Evolutionary conservation across 2,888 invertebrate genomes (phyloP), one percentile per base, ranked within the genome.

Genomic region (Tipula helvola): DNA sequence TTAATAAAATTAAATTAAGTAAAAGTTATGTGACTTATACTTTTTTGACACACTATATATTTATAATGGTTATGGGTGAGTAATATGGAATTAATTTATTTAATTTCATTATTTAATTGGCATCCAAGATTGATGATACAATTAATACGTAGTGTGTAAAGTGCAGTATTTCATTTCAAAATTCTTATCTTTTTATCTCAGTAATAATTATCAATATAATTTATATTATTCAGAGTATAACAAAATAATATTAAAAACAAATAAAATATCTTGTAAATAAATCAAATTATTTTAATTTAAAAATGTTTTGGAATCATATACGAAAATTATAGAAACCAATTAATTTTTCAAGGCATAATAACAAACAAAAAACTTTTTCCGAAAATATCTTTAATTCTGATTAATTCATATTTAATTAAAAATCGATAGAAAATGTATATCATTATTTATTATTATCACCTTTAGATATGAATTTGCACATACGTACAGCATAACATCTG

Each of bases 371-470:
- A 71, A 71, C 12, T 71, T 71, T 71, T 28, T 7, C 28, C 71
- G 71, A 71, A 71, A 57, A 71, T 71, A 71, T 71, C 71, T 71
- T 71, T 71, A 71, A 71, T 71, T 71, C 71, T 71, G 71, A 71
- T 71, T 71, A 71, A 71, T 71, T 71, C 71, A 71, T 71, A 71
- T 71, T 71, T 71, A 71, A 71, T 71, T 71, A 71, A 71, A 71
- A 71, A 71, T 71, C 71, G 71, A 71, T 71, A 71, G 10, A 71
- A 71, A 28, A 28, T 71, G 28, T 71, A 71, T 71, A 71, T 28
- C 71, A 28, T 71, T 71, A 71, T 71, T 71, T 71, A 71, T 71
- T 71, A 71, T 10, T 71, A 71, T 71, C 28, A 71, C 71, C 71
- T 28, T 71, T 2, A 44, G 44, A 44, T 44, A 44, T 44, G 44